Evolutionary conservation across 2,797 vertebrate genomes (phyloP).

Genomic region (Enteromius paludinosus): DNA sequence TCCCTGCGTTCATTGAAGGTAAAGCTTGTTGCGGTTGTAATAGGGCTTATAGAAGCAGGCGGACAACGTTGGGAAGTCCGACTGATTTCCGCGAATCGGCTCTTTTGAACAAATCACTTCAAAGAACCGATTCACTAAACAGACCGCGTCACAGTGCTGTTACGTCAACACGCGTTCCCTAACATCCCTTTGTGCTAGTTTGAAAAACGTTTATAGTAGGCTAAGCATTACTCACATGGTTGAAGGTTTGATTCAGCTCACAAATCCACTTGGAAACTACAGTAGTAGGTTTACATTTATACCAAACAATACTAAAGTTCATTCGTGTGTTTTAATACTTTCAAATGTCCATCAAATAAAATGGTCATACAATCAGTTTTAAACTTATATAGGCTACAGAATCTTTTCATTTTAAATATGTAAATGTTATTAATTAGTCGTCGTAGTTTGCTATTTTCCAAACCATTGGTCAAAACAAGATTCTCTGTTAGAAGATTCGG

Average conservation of each 20-base stretch:
- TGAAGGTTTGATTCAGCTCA: neutral
- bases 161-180: neutral
- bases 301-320: neutral
- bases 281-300: neutral
- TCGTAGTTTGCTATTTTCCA: neutral
- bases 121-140: conserved; percentile 8
- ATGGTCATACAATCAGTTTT: neutral
- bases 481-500: neutral
- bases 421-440: neutral
- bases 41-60: conserved; percentile 76
- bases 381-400: neutral
- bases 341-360: neutral
- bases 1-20: conserved; percentile 78
- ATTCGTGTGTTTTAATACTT: neutral
- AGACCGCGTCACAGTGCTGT: no score
- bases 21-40: conserved; percentile 75
- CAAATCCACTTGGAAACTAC: neutral
- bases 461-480: neutral
- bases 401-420: neutral
- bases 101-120: neutral
- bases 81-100: neutral
- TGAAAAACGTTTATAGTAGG: neutral
- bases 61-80: conserved; percentile 69
- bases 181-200: no score
- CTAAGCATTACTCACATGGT: neutral